Percentiles rank a stretch among this genome's conserved stretches.
These are phyloP conservation scores for Phainopepla nitens DNA, from an alignment of 2,113 vertebrate genomes.

Conservation along the genomic window DNA sequence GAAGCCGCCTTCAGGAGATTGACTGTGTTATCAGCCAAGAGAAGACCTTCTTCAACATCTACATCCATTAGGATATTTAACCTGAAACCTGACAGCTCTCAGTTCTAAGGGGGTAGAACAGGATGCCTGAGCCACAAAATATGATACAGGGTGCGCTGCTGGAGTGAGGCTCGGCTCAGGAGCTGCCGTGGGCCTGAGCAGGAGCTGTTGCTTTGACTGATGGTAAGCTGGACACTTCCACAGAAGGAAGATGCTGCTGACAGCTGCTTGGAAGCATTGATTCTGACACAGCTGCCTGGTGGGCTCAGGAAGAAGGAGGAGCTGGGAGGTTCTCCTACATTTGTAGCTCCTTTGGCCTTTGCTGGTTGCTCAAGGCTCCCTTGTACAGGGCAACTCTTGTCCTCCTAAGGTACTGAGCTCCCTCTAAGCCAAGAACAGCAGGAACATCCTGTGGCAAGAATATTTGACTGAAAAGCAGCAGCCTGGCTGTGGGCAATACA, in stretches of 20 bases:
- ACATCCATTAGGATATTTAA: neutral
- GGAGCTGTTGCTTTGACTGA: neutral
- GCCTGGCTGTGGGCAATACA: neutral
- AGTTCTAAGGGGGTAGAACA: neutral
- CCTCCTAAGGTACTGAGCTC: neutral
- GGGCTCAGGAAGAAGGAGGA: neutral
- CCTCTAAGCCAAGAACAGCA: neutral
- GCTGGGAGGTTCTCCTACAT: neutral
- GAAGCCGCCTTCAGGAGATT: neutral
- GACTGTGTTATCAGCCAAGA: neutral
- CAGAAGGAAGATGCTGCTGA: neutral
- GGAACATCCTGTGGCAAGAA: neutral
- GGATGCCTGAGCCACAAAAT: neutral
- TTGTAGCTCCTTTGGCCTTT: neutral
- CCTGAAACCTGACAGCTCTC: neutral
- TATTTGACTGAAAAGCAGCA: neutral
- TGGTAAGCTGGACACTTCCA: neutral
- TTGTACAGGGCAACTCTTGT: neutral
- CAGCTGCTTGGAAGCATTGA: neutral
- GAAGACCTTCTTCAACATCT: neutral
- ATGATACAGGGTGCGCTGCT: neutral
- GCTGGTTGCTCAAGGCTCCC: neutral
- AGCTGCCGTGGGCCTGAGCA: neutral
- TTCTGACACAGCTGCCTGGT: neutral
- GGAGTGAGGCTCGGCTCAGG: neutral